Percentiles rank a stretch among this genome's conserved stretches.
These are phyloP conservation scores for Taeniopygia guttata DNA, from an alignment of 2,797 vertebrate species.

Conservation along the genomic window DNA sequence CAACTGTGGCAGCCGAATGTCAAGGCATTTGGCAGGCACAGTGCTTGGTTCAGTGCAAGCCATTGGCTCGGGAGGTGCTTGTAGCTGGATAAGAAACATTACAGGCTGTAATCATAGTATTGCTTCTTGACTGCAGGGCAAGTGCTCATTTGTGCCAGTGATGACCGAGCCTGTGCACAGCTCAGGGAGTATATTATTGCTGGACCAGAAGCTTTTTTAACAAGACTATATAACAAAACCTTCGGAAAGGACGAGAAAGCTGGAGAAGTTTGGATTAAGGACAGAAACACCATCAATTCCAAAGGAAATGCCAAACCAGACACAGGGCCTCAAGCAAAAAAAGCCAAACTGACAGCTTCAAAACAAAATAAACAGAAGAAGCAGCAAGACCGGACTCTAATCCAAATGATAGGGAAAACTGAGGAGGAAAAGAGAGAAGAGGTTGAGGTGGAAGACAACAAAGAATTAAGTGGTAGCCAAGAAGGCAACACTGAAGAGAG, in stretches of 20 bases:
- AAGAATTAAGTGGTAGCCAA: slow-evolving; percentile 48
- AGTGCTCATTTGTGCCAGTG: slow-evolving; percentile 93
- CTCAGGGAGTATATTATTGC: slow-evolving; percentile 84
- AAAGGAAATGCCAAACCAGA: slow-evolving; percentile 63
- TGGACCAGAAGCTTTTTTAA: slow-evolving; percentile 84
- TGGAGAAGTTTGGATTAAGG: slow-evolving; percentile 58
- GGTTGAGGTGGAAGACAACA: slow-evolving; percentile 58
- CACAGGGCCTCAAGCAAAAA: slow-evolving; percentile 56
- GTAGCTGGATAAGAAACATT: background rate
- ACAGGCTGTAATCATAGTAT: background rate
- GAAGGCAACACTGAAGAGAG: slow-evolving; percentile 57
- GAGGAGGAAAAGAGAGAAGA: slow-evolving; percentile 67
- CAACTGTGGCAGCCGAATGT: background rate
- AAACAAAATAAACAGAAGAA: slow-evolving; percentile 60
- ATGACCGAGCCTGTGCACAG: slow-evolving; percentile 93
- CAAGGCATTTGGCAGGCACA: background rate
- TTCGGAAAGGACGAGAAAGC: slow-evolving; percentile 81
- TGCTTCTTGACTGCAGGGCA: slow-evolving; percentile 77
- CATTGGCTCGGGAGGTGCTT: background rate
- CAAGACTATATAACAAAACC: slow-evolving; percentile 85
- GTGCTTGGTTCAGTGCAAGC: background rate
- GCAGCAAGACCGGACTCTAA: slow-evolving; percentile 79
- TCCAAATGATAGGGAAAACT: slow-evolving; percentile 82
- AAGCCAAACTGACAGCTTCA: slow-evolving; percentile 67
- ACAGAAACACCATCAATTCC: slow-evolving; percentile 58